These are phyloP conservation scores for Acanthoscelides obtectus DNA, from an alignment of 2,888 invertebrate genomes.

Conservation along the genomic window DNA sequence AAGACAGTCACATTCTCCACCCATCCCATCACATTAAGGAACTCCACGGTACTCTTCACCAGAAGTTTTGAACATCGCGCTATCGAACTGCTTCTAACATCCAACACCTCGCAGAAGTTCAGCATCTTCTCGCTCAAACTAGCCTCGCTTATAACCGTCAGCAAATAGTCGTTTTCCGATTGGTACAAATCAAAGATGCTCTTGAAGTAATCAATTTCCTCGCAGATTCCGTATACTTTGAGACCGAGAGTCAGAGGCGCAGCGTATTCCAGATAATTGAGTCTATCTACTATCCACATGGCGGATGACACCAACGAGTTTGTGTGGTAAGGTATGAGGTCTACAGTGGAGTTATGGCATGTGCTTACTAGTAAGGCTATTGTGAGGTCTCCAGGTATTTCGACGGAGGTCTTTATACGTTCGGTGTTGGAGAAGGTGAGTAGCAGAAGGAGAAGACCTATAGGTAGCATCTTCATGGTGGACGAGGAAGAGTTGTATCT, in stretches of 20 bases:
- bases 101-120: constrained; percentile 35
- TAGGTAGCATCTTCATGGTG: background rate
- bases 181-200: constrained; percentile 35
- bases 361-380: constrained; percentile 35
- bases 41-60: constrained; percentile 33
- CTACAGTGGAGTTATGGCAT: constrained; percentile 24
- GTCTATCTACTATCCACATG: constrained; percentile 38
- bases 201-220: constrained; percentile 33
- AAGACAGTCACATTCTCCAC: constrained; percentile 39
- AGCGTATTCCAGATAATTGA: constrained; percentile 35
- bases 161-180: constrained; percentile 23
- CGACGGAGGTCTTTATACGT: background rate
- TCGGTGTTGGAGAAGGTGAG: background rate
- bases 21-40: constrained; percentile 36
- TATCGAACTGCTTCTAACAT: constrained; percentile 25
- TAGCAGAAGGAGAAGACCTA: background rate
- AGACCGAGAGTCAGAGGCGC: constrained; percentile 33
- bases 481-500: background rate
- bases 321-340: constrained; percentile 18
- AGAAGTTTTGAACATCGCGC: constrained; percentile 24
- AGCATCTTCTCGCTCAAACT: constrained; percentile 26
- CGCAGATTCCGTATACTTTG: constrained; percentile 35
- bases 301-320: constrained; percentile 36
- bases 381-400: constrained; percentile 31
- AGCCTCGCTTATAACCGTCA: constrained; percentile 33